Evolutionary conservation across 2,888 invertebrate genomes (phyloP).

Genomic region (Cataglyphis livida): DNA sequence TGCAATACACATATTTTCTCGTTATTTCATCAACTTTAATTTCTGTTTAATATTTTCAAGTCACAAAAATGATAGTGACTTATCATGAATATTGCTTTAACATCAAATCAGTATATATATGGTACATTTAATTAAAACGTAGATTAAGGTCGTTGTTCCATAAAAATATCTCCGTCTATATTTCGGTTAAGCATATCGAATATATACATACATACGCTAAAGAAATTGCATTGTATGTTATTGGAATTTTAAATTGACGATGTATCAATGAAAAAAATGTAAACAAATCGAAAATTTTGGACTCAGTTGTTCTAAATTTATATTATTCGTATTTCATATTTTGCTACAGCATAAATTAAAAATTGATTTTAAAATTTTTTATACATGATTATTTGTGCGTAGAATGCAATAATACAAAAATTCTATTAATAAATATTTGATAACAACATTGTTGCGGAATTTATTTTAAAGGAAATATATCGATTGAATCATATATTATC

Average conservation of each 20-base stretch:
- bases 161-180: no score
- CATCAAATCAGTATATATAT: conserved; percentile 12
- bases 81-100: conserved; percentile 8
- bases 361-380: not conserved
- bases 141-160: no score
- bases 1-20: conserved; percentile 26
- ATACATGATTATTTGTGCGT: not conserved
- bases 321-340: not conserved
- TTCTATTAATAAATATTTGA: not conserved
- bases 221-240: not conserved
- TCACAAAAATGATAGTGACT: not conserved
- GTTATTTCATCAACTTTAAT: conserved; percentile 32
- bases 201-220: not conserved
- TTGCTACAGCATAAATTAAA: not conserved
- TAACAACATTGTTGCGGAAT: not conserved
- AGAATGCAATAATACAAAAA: not conserved
- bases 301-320: not conserved
- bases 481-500: not conserved
- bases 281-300: not conserved
- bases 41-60: not conserved
- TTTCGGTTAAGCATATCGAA: no score
- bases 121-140: no score
- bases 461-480: not conserved
- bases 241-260: not conserved
- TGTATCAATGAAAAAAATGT: not conserved